A percentile compares a stretch with the other conserved stretches of the same genome.
phyloP scores from a whole-genome alignment of 2,113 vertebrate species.

The Gambusia affinis region DNA sequence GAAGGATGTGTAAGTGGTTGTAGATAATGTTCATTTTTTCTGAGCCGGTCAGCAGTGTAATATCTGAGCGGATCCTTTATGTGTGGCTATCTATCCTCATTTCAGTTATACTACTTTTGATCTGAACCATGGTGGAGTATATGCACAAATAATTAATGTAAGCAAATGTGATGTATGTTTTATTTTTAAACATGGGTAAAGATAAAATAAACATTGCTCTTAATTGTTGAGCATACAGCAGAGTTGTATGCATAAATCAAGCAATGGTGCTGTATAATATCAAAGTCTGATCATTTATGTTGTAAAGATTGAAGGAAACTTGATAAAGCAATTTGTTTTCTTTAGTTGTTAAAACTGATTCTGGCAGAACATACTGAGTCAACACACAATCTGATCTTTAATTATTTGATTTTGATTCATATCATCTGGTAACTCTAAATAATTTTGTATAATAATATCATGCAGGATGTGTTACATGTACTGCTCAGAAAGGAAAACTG shows the following conservation, averaged over 20 bases:
- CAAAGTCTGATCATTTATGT: not conserved
- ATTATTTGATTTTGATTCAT: not conserved
- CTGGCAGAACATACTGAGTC: too few relatives aligned
- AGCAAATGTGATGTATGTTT: constrained; percentile 34
- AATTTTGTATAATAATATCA: too few relatives aligned
- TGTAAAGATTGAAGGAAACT: not conserved
- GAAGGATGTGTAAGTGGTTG: constrained; percentile 21
- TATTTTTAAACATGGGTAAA: constrained; percentile 50
- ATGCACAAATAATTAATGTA: constrained; percentile 51
- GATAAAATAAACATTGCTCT: not conserved
- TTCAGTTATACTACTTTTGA: not conserved
- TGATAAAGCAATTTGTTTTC: not conserved
- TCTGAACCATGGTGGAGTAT: constrained; percentile 10
- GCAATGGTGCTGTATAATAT: not conserved
- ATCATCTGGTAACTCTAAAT: too few relatives aligned
- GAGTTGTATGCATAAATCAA: not conserved
- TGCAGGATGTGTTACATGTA: too few relatives aligned
- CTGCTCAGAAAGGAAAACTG: too few relatives aligned
- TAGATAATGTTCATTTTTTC: constrained; percentile 23
- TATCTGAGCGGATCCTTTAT: constrained; percentile 27
- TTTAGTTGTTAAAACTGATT: not conserved
- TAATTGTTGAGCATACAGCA: too few relatives aligned
- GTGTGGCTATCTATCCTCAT: constrained; percentile 8
- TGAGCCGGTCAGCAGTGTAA: constrained; percentile 4
- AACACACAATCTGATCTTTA: not conserved